A percentile compares a stretch with the other conserved stretches of the same genome.
These are phyloP conservation scores for Gymnorhina tibicen DNA, from an alignment of 2,113 vertebrate genomes.

Conservation along the genomic window DNA sequence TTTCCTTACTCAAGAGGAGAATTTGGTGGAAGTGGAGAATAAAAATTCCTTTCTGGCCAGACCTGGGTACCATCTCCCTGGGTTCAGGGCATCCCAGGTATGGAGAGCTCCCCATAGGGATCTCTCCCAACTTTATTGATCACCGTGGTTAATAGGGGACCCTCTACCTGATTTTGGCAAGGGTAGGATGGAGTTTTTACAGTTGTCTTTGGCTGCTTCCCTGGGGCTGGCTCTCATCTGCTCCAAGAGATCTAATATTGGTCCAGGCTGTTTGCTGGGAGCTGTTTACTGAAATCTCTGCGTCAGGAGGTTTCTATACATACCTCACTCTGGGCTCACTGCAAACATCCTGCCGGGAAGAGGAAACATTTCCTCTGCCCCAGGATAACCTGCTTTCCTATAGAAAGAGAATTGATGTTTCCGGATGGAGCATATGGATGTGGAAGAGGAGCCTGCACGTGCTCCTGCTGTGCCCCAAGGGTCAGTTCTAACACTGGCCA, in stretches of 20 bases:
- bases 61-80: not conserved
- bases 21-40: not conserved
- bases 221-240: not conserved
- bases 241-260: not conserved
- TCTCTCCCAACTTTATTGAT: not conserved
- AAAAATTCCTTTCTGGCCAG: not conserved
- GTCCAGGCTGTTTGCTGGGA: not conserved
- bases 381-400: conserved; percentile 64
- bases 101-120: not conserved
- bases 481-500: not conserved
- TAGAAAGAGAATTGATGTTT: conserved; percentile 57
- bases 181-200: not conserved
- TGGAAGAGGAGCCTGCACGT: not conserved
- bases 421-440: not conserved
- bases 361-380: conserved; percentile 66
- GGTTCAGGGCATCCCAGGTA: not conserved
- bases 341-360: conserved; percentile 58
- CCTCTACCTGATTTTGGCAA: not conserved
- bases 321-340: not conserved
- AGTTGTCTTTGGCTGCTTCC: not conserved
- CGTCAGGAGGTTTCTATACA: conserved; percentile 7
- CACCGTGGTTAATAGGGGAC: not conserved
- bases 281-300: not conserved
- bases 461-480: not conserved
- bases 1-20: not conserved